phyloP scores from a whole-genome alignment of 2,797 vertebrate species.

The Carcharodon carcharias region DNA sequence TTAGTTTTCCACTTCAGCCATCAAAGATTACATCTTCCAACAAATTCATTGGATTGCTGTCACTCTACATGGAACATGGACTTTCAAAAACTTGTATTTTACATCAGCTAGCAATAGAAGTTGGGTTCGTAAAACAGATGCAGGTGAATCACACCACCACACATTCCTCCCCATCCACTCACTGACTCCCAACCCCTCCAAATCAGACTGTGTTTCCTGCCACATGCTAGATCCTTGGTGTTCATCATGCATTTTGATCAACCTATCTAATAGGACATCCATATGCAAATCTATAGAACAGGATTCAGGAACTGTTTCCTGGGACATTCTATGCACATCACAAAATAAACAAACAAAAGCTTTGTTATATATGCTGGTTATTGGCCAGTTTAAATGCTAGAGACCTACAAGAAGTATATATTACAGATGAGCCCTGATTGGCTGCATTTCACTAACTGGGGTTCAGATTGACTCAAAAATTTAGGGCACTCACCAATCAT shows the following conservation, averaged over 20 bases:
- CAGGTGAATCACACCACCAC: no score
- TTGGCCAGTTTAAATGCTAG: not conserved
- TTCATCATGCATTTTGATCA: not conserved
- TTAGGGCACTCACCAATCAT: not conserved
- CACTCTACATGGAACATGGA: not conserved
- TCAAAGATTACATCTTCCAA: not conserved
- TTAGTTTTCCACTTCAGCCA: constrained; percentile 37
- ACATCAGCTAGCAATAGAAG: not conserved
- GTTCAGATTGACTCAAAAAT: not conserved
- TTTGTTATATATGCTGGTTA: not conserved
- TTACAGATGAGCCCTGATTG: not conserved
- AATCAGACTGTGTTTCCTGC: not conserved
- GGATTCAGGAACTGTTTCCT: not conserved
- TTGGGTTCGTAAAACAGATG: not conserved
- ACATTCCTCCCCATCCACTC: no score
- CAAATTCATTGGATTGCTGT: not conserved
- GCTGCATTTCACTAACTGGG: not conserved
- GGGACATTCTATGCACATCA: not conserved
- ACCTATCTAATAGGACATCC: not conserved
- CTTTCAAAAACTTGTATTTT: not conserved
- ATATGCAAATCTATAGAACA: not conserved
- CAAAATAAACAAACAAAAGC: not conserved
- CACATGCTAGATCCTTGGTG: not conserved
- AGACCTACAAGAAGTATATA: not conserved
- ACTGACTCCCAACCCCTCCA: not conserved